Conservation (phyloP, 2,797 vertebrate species). For the Danio aesculapii region DNA sequence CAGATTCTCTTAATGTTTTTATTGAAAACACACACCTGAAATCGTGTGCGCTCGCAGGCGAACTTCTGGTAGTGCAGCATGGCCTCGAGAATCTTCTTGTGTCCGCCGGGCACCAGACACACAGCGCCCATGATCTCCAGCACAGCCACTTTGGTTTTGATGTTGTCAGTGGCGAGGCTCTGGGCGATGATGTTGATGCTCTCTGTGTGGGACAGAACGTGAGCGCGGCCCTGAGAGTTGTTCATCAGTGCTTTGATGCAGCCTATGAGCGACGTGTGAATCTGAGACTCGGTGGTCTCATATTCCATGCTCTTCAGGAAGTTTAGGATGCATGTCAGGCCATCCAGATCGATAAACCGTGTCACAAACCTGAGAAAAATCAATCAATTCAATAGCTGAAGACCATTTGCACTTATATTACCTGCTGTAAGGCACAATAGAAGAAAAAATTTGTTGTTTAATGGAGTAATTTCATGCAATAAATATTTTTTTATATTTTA, state of each 20-base stretch:
- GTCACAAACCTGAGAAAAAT: slow-evolving; percentile 91
- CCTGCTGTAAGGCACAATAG: not conserved
- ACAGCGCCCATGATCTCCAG: slow-evolving; percentile 99
- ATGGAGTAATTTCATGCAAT: not conserved
- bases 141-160: slow-evolving; percentile 98
- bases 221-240: slow-evolving; percentile 97
- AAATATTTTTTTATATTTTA: not conserved
- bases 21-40: slow-evolving; percentile 83
- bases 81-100: slow-evolving; percentile 95
- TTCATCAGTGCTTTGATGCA: slow-evolving; percentile 99
- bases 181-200: slow-evolving; percentile 98
- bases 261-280: slow-evolving; percentile 98
- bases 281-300: slow-evolving; percentile 96
- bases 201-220: slow-evolving; percentile 94
- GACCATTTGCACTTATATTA: too few species aligned
- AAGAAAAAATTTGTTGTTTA: not conserved
- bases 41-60: slow-evolving; percentile 93
- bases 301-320: slow-evolving; percentile 99
- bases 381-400: not conserved
- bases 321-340: slow-evolving; percentile 95
- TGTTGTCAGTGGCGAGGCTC: slow-evolving; percentile 97
- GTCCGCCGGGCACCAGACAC: slow-evolving; percentile 96
- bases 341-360: slow-evolving; percentile 97
- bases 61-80: slow-evolving; percentile 99
- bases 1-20: not conserved